A percentile compares a stretch with the other conserved stretches of the same genome.
phyloP scores from a whole-genome alignment of 2,113 vertebrate species.

The Taxidea taxus region DNA sequence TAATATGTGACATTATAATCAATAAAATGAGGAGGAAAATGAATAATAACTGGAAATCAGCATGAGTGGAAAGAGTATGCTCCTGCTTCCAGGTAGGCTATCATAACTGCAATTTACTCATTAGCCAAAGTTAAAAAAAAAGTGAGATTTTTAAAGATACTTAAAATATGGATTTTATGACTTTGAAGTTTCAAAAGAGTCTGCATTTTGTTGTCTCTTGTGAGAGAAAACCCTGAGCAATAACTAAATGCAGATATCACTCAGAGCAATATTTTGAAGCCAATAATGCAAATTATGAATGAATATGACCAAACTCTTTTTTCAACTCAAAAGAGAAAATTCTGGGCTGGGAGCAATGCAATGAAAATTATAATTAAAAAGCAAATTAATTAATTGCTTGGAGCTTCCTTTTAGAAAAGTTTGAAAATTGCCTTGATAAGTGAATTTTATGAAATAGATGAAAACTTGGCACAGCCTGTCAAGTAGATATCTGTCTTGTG shows the following conservation, averaged over 20 bases:
- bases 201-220: background rate
- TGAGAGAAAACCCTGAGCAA: conserved; percentile 34
- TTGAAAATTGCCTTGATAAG: conserved; percentile 52
- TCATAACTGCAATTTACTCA: background rate
- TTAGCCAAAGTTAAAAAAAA: background rate
- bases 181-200: conserved; percentile 49
- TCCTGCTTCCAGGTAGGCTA: background rate
- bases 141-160: background rate
- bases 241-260: conserved; percentile 51
- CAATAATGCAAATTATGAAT: conserved; percentile 66
- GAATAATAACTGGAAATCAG: background rate
- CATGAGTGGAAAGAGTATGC: background rate
- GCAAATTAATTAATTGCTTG: conserved; percentile 70
- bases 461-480: background rate
- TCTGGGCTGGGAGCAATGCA: conserved; percentile 47
- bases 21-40: background rate
- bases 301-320: conserved; percentile 53
- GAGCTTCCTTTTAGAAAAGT: conserved; percentile 50
- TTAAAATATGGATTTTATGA: conserved; percentile 32
- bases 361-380: conserved; percentile 63
- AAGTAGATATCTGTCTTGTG: background rate
- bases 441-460: conserved; percentile 11
- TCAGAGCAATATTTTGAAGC: conserved; percentile 51
- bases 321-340: conserved; percentile 34
- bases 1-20: background rate